These are phyloP conservation scores for Hedychridium roseum DNA, from an alignment of 2,888 invertebrate genomes.

Conservation along the genomic window DNA sequence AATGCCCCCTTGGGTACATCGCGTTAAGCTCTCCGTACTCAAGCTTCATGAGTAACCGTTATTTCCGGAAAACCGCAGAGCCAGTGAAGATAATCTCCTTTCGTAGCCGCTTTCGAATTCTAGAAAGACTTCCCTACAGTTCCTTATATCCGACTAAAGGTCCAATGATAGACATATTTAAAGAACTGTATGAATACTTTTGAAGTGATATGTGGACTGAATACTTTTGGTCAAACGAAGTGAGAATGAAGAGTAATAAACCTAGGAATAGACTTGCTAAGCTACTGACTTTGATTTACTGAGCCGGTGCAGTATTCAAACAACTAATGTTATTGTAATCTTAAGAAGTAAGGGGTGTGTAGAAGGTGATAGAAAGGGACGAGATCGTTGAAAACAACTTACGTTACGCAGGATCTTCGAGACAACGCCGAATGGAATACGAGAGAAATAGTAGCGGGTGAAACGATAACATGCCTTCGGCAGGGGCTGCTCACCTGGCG, in stretches of 20 bases:
- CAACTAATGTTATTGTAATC: too few species aligned
- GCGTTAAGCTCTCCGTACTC: not conserved
- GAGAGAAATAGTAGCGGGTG: not conserved
- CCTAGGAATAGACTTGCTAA: too few species aligned
- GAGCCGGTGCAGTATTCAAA: too few species aligned
- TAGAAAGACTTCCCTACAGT: not conserved
- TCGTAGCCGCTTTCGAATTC: not conserved
- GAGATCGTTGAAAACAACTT: too few species aligned
- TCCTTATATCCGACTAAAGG: not conserved
- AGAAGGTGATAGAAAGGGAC: too few species aligned
- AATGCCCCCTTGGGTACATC: constrained; percentile 7
- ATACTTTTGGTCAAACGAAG: not conserved
- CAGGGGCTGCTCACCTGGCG: constrained; percentile 43
- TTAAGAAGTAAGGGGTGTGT: too few species aligned
- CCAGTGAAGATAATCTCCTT: not conserved
- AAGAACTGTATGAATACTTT: too few species aligned
- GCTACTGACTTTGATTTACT: too few species aligned
- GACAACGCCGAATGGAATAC: not conserved
- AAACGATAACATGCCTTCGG: constrained; percentile 39
- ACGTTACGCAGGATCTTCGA: too few species aligned
- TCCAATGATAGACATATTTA: not conserved
- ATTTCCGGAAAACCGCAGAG: not conserved
- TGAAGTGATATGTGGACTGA: too few species aligned
- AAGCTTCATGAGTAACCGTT: not conserved
- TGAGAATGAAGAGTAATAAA: not conserved